Evolutionary conservation across 2,888 invertebrate species (phyloP).

Genomic region (Diarsia rubi): DNA sequence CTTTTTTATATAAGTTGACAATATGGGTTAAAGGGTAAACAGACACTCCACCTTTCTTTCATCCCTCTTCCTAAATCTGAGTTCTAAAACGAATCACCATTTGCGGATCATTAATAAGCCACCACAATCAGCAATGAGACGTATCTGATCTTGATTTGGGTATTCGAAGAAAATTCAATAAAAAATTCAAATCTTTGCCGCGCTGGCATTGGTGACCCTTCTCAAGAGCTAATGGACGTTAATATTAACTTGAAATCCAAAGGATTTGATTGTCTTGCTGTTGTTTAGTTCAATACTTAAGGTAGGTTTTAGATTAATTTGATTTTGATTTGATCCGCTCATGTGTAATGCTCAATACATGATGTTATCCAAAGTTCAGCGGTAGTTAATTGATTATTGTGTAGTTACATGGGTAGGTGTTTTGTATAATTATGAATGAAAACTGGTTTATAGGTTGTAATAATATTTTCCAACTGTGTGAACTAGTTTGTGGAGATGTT

Average conservation of each 20-base stretch:
- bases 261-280: conserved; percentile 56
- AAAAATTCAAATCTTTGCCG: conserved; percentile 65
- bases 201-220: conserved; percentile 59
- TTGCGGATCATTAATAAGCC: conserved; percentile 52
- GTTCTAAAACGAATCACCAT: conserved; percentile 28
- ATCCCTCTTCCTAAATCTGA: not conserved
- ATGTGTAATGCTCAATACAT: conserved; percentile 39
- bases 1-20: too few species aligned
- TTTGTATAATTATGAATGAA: not conserved
- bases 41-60: not conserved
- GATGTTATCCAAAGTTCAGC: conserved; percentile 29
- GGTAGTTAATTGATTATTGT: conserved; percentile 29
- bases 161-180: conserved; percentile 63
- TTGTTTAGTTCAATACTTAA: conserved; percentile 21
- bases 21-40: too few species aligned
- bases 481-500: not conserved
- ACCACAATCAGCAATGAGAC: conserved; percentile 51
- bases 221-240: conserved; percentile 63
- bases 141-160: conserved; percentile 66
- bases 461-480: not conserved
- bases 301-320: conserved; percentile 44
- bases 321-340: conserved; percentile 38
- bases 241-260: conserved; percentile 63
- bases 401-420: not conserved
- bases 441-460: not conserved